A percentile compares a stretch with the other conserved stretches of the same genome.
Evolutionary conservation across 2,113 vertebrate genomes (phyloP).

Genomic region (Phycodurus eques): DNA sequence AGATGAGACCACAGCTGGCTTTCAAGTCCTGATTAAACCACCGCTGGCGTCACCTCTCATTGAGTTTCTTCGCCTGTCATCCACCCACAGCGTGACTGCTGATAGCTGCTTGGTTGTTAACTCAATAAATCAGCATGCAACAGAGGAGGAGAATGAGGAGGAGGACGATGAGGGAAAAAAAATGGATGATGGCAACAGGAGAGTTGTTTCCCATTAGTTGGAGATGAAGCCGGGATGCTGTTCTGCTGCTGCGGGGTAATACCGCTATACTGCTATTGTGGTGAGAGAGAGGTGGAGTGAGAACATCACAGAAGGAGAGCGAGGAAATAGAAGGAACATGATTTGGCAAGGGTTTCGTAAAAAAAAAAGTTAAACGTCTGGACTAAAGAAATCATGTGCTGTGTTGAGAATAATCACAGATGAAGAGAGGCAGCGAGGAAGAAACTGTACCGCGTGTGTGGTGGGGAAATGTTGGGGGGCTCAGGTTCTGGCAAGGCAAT

Average conservation of each 20-base stretch:
- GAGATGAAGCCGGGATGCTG: conserved; percentile 31
- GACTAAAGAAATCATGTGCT: conserved; percentile 34
- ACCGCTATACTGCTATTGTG: conserved; percentile 33
- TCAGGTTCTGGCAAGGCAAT: neutral
- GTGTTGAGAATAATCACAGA: conserved; percentile 45
- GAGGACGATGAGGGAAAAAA: neutral
- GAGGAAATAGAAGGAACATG: neutral
- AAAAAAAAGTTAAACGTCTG: conserved; percentile 12
- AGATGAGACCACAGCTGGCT: conserved; percentile 32
- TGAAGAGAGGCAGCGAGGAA: conserved; percentile 22
- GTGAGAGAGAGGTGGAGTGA: conserved; percentile 14
- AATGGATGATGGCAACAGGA: conserved; percentile 41
- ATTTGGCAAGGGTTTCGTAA: conserved; percentile 28
- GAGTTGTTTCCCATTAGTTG: conserved; percentile 39
- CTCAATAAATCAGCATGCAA: conserved; percentile 46
- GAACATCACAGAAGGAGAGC: conserved; percentile 9
- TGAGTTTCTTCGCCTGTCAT: conserved; percentile 40
- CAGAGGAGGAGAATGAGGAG: conserved; percentile 20
- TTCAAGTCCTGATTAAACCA: conserved; percentile 23
- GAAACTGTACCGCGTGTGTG: neutral
- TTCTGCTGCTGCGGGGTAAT: conserved; percentile 29
- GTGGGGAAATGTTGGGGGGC: neutral
- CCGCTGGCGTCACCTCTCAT: conserved; percentile 35
- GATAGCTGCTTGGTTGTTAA: conserved; percentile 27
- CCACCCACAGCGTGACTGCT: conserved; percentile 7